A percentile compares a stretch with the other conserved stretches of the same genome.
These are phyloP conservation scores for Nesidiocoris tenuis DNA, from an alignment of 2,888 invertebrate species.

Conservation along the genomic window DNA sequence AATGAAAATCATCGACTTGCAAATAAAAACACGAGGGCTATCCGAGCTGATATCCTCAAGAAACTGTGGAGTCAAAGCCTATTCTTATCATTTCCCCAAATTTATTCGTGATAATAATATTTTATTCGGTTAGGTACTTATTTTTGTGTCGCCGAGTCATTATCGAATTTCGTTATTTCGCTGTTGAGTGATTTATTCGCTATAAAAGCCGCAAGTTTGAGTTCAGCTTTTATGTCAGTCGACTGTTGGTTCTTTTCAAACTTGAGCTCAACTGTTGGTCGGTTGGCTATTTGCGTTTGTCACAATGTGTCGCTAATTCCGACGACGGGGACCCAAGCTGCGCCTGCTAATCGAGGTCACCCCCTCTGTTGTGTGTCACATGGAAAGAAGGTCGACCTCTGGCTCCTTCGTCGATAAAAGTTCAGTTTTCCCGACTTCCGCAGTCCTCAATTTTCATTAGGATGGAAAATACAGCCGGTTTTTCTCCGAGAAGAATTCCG, in stretches of 20 bases:
- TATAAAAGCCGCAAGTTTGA: neutral
- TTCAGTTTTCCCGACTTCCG: neutral
- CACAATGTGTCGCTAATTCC: neutral
- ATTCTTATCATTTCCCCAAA: no score
- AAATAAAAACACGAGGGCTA: no score
- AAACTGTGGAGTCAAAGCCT: no score
- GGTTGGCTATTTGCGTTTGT: neutral
- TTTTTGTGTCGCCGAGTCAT: no score
- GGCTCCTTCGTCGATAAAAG: neutral
- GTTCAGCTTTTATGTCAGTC: neutral
- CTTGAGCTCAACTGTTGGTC: neutral
- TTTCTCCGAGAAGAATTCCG: no score
- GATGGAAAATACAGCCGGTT: no score
- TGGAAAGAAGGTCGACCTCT: neutral
- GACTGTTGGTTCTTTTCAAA: neutral
- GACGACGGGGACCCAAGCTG: slow-evolving; percentile 3
- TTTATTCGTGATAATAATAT: no score
- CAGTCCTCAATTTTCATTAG: no score
- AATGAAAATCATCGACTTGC: no score
- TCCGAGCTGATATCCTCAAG: no score
- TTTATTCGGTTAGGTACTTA: no score
- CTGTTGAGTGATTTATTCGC: neutral
- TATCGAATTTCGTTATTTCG: no score
- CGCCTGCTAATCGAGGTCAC: slow-evolving; percentile 14
- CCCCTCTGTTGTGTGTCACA: neutral